These are phyloP conservation scores for Neotoxoptera formosana DNA, from an alignment of 1,140 invertebrate genomes.

Conservation along the genomic window DNA sequence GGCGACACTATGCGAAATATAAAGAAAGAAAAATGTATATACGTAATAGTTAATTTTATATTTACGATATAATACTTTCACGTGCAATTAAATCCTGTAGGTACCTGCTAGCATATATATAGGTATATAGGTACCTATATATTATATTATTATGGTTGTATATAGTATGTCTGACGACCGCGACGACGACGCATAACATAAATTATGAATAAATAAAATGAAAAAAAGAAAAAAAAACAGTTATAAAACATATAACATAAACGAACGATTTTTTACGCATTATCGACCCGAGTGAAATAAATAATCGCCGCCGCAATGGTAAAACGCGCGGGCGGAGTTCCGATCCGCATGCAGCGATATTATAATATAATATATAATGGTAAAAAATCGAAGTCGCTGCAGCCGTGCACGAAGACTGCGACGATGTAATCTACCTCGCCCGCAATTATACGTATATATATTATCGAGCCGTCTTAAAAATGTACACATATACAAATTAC, in stretches of 20 bases:
- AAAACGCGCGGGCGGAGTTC: background rate
- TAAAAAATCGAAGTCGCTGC: background rate
- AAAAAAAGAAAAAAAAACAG: background rate
- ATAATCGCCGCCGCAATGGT: background rate
- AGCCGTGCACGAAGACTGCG: background rate
- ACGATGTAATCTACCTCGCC: background rate
- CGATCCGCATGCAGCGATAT: background rate
- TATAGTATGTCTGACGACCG: background rate
- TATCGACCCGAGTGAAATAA: background rate
- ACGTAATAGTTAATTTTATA: background rate
- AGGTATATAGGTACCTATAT: too few relatives aligned
- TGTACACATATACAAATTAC: background rate
- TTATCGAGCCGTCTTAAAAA: too few relatives aligned
- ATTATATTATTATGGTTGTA: background rate
- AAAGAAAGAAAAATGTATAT: background rate
- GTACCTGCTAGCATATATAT: background rate
- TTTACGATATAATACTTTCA: background rate
- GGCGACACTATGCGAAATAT: background rate
- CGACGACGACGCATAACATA: background rate
- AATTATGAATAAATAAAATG: background rate
- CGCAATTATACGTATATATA: too few relatives aligned
- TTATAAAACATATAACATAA: background rate
- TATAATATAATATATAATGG: too few relatives aligned
- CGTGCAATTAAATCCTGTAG: constrained; percentile 5
- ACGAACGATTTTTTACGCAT: background rate